Evolutionary conservation across 2,888 invertebrate species (phyloP).

Genomic region (Tenthredo distinguenda): DNA sequence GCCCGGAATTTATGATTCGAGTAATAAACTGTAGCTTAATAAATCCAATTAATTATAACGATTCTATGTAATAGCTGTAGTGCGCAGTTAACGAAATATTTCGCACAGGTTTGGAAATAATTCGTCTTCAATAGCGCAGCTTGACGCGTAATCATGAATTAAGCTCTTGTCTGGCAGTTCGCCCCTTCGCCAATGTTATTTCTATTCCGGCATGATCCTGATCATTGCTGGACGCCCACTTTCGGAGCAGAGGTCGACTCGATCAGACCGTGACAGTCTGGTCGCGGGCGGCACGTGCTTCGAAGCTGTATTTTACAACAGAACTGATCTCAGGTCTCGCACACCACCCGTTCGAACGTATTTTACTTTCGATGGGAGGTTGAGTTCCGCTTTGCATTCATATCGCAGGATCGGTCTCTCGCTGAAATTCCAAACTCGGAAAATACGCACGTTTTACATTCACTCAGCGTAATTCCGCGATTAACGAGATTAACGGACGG

Average conservation of each 20-base stretch:
- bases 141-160: neutral
- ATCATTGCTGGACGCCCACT: slow-evolving; percentile 27
- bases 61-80: neutral
- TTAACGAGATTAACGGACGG: neutral
- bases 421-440: neutral
- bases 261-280: neutral
- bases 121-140: neutral
- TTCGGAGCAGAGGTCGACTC: slow-evolving; percentile 13
- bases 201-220: slow-evolving; percentile 22
- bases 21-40: neutral
- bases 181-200: slow-evolving; percentile 28
- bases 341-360: neutral
- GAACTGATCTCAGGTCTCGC: neutral
- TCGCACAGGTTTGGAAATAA: neutral
- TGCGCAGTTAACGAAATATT: neutral
- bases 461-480: neutral
- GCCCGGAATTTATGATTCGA: slow-evolving; percentile 14
- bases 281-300: slow-evolving; percentile 9
- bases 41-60: slow-evolving; percentile 9
- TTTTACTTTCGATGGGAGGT: neutral
- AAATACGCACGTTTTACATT: neutral
- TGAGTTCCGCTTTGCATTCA: slow-evolving; percentile 17
- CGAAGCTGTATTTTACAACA: neutral
- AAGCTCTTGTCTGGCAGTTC: neutral
- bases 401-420: neutral